Conservation (phyloP, 2,797 vertebrate genomes). For the Halcyon smyrnensis region DNA sequence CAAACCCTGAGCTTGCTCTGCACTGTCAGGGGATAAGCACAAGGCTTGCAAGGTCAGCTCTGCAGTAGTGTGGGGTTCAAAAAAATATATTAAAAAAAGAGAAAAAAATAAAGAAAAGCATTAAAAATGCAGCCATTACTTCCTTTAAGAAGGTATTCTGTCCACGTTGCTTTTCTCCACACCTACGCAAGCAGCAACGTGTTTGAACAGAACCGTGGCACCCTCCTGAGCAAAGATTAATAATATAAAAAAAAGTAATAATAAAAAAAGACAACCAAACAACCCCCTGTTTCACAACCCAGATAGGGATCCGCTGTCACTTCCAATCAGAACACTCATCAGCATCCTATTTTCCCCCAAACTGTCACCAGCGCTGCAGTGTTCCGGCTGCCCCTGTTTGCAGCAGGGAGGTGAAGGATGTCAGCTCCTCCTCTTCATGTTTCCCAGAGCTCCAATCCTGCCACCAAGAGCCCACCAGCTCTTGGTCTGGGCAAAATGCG, state of each 20-base stretch:
- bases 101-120: neutral
- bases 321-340: slow-evolving; percentile 14
- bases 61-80: neutral
- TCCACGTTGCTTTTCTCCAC: neutral
- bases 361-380: neutral
- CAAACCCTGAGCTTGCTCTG: neutral
- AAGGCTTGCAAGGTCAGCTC: neutral
- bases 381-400: neutral
- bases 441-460: neutral
- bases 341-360: neutral
- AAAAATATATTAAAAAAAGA: neutral
- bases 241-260: neutral
- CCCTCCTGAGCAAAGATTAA: neutral
- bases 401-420: neutral
- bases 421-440: neutral
- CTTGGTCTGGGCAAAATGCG: neutral
- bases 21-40: neutral
- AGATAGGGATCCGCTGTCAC: neutral
- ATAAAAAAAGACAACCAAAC: neutral
- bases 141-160: neutral
- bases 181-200: neutral
- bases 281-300: neutral
- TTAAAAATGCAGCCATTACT: neutral
- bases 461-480: neutral
- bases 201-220: neutral